Conservation (phyloP, 35 echinoderm and acorn worm species). For the Apostichopus californicus region DNA sequence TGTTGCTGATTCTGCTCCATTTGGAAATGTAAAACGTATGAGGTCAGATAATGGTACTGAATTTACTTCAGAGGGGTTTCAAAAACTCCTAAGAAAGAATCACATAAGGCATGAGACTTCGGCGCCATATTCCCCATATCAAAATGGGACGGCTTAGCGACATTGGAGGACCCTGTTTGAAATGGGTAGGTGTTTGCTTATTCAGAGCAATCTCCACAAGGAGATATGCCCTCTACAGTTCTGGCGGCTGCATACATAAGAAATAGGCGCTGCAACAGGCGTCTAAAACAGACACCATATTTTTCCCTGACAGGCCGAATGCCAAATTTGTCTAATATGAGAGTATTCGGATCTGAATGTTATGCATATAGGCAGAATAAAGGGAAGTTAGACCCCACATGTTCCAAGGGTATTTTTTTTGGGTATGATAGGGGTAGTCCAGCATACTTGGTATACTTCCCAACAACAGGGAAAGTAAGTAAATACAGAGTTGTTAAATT, state of each 20-base stretch:
- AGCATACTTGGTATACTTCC: conserved; percentile 62
- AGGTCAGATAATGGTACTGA: conserved; percentile 57
- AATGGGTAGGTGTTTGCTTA: conserved; percentile 58
- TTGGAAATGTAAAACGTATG: conserved; percentile 55
- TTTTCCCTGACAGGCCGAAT: too few relatives aligned
- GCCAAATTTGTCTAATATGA: too few relatives aligned
- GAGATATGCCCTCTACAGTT: conserved; percentile 51
- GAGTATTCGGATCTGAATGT: neutral
- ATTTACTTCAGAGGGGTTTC: conserved; percentile 9
- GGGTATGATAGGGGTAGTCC: conserved; percentile 6
- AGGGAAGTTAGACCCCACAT: neutral
- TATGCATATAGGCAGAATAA: conserved; percentile 40
- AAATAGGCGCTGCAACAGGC: conserved; percentile 42
- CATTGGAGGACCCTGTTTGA: conserved; percentile 61
- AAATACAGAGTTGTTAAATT: conserved; percentile 52
- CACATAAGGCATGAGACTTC: conserved; percentile 58
- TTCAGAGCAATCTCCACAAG: conserved; percentile 49
- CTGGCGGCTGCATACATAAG: conserved; percentile 40
- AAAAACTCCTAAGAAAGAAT: conserved; percentile 29
- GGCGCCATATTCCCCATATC: conserved; percentile 64
- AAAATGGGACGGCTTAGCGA: conserved; percentile 68
- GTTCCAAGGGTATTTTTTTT: neutral
- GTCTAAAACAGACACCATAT: conserved; percentile 19
- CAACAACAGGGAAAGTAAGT: conserved; percentile 25
- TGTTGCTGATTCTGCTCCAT: conserved; percentile 27